A percentile compares a stretch with the other conserved stretches of the same genome.
Conservation (phyloP, 2,888 invertebrate species). For the Coelopa pilipes region DNA sequence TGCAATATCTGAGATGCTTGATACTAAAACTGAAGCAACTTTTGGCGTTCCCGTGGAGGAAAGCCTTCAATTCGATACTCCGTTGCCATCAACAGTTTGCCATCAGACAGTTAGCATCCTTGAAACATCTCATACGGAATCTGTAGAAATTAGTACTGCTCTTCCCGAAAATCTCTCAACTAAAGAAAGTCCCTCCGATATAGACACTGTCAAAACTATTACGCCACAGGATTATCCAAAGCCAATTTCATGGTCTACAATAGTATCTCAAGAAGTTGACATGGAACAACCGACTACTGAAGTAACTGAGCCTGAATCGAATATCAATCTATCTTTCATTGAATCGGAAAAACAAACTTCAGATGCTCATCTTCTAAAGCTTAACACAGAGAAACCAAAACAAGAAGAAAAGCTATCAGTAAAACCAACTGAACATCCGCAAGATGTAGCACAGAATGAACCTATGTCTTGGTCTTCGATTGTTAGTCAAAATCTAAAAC, state of each 20-base stretch:
- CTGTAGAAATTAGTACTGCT: too few relatives aligned
- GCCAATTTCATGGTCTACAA: not conserved
- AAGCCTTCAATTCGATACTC: too few relatives aligned
- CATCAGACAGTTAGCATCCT: too few relatives aligned
- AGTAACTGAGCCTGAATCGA: not conserved
- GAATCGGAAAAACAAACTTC: not conserved
- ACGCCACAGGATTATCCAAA: not conserved
- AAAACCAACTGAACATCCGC: not conserved
- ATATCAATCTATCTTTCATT: not conserved
- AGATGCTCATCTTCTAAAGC: not conserved
- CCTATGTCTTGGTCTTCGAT: constrained; percentile 18
- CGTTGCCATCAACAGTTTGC: too few relatives aligned
- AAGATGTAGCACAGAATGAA: not conserved
- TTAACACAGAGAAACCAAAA: not conserved
- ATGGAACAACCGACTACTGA: not conserved
- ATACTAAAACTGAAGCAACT: too few relatives aligned
- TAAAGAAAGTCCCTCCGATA: too few relatives aligned
- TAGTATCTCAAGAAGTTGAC: not conserved
- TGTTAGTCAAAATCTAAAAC: constrained; percentile 2
- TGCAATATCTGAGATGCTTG: too few relatives aligned
- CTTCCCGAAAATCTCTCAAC: too few relatives aligned
- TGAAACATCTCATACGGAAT: too few relatives aligned
- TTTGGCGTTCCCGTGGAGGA: too few relatives aligned
- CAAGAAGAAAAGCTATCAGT: not conserved
- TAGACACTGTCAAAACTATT: not conserved